These are phyloP conservation scores for Malacoraja senta DNA, from an alignment of 2,797 vertebrate species.

Conservation along the genomic window DNA sequence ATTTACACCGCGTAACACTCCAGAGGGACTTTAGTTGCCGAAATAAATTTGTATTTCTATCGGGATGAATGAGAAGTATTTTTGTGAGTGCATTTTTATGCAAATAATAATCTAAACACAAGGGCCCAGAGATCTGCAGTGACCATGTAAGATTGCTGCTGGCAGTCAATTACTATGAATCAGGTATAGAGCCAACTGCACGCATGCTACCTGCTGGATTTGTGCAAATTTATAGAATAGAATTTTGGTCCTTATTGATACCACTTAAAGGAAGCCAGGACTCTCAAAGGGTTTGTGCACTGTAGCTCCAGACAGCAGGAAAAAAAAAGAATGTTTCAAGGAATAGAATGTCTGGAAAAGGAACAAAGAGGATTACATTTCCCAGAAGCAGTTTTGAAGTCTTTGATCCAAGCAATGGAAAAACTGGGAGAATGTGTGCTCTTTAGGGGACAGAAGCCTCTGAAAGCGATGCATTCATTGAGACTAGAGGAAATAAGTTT, in stretches of 20 bases:
- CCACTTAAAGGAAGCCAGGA: background rate
- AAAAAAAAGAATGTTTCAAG: background rate
- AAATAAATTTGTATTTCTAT: slow-evolving; percentile 11
- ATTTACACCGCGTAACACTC: background rate
- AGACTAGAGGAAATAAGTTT: background rate
- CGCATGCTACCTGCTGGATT: background rate
- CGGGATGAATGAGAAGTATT: background rate
- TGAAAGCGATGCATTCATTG: too few relatives aligned
- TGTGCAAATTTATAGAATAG: background rate
- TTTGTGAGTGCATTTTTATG: background rate
- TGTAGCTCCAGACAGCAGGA: background rate
- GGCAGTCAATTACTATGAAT: background rate
- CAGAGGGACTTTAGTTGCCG: background rate
- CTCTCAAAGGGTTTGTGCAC: background rate
- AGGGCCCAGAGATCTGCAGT: background rate
- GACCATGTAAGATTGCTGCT: background rate
- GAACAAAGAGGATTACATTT: background rate
- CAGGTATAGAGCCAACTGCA: background rate
- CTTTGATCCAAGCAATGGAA: background rate
- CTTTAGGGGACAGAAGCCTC: background rate
- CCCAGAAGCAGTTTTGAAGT: background rate
- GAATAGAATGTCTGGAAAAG: background rate
- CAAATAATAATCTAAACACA: background rate
- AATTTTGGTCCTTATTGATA: background rate
- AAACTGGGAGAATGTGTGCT: background rate